Evolutionary conservation across 1,140 invertebrate species (phyloP).

Genomic region (Branchinecta lindahli): DNA sequence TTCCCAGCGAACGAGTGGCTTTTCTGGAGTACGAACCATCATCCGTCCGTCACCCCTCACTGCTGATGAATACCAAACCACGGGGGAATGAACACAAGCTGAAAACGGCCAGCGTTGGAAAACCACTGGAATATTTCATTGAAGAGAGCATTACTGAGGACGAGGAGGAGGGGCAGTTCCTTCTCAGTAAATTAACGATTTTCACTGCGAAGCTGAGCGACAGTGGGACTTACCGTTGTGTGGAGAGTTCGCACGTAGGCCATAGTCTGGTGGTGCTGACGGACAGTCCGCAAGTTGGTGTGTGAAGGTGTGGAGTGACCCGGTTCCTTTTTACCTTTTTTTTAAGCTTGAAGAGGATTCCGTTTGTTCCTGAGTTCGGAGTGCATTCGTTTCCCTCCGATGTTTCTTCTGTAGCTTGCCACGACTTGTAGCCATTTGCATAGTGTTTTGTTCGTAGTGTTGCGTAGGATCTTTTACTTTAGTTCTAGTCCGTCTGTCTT

Average conservation of each 20-base stretch:
- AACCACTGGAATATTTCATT: not conserved
- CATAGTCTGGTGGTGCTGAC: not conserved
- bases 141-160: not conserved
- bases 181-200: not conserved
- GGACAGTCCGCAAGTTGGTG: conserved; percentile 2
- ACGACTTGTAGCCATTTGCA: too few species aligned
- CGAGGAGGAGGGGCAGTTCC: not conserved
- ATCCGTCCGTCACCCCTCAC: not conserved
- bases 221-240: not conserved
- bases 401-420: too few species aligned
- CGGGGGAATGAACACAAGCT: not conserved
- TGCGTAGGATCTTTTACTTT: too few species aligned
- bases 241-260: not conserved
- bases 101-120: not conserved
- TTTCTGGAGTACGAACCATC: not conserved
- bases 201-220: not conserved
- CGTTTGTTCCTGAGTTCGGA: too few species aligned
- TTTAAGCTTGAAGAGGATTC: too few species aligned
- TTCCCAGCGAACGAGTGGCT: not conserved
- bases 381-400: too few species aligned
- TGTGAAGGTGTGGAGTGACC: not conserved
- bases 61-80: conserved; percentile 5
- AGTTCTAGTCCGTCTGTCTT: too few species aligned
- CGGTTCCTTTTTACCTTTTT: too few species aligned
- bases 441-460: too few species aligned